Evolutionary conservation across 2,113 vertebrate species (phyloP), one percentile per base, ranked within the genome.

Genomic region (Glareola pratincola): DNA sequence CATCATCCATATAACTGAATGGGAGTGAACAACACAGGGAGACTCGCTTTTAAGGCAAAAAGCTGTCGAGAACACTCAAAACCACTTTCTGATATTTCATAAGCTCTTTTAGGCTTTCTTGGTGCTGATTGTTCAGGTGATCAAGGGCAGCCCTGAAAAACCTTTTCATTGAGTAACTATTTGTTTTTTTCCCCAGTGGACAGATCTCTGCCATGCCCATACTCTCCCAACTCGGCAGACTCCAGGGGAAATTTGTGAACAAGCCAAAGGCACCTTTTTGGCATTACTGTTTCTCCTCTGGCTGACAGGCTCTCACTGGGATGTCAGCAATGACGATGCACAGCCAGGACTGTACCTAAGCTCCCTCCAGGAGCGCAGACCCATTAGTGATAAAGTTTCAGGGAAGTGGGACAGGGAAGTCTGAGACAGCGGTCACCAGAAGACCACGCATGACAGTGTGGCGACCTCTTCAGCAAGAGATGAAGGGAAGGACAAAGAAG

Each of bases 301-400:
- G 30, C 74, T 2, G 26, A 30, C 37, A 41, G 43, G 24, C 32
- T 45, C 41, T 24, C 41, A 56, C 43, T 26, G 51, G 39, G 64
- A 43, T 11, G 41, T 11, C 3, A 1, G 32, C 59, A 73, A 54
- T 1, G 14, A 29, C 0, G 2, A 45, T 6, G 20, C 29, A 15
- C 19, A 37, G 37, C 16, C 71, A 22, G 50, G 50, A 47, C 13
- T 0, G 0, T 30, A 27, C 43, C 64, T 8, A 17, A 20, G 24
- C 37, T 77, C 57, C n/a, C 30, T 47, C 45, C 39, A 48, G 53
- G 18, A 72, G 57, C 3, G 1, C 43, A 64, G 72, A 29, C 53
- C 57, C 57, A 16, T 17, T 3, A 9, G 34, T 9, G 15, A 1
- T 19, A 48, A 60, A 60, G 18, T 56, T 50, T 48, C 48, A 51